Evolutionary conservation across 1,140 invertebrate species (phyloP).

Genomic region (Triops cancriformis): DNA sequence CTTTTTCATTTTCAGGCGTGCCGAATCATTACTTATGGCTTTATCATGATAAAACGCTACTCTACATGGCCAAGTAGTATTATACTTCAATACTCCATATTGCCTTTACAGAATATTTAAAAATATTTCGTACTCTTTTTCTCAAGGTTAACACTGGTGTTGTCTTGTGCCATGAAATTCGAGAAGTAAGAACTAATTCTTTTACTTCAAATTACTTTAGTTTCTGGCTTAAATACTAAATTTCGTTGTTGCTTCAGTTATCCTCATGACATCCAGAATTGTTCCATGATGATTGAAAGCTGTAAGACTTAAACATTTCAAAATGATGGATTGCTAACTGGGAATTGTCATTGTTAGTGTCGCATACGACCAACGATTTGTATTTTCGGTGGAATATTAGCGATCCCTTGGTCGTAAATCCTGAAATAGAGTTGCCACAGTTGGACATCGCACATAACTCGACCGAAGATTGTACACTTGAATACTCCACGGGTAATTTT

Average conservation of each 20-base stretch:
- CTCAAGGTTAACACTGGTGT: constrained; percentile 67
- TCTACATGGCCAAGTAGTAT: constrained; percentile 77
- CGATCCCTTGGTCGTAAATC: constrained; percentile 74
- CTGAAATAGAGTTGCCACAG: constrained; percentile 76
- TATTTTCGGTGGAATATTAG: constrained; percentile 82
- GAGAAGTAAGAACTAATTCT: constrained; percentile 46
- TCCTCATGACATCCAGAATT: constrained; percentile 80
- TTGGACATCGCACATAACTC: constrained; percentile 78
- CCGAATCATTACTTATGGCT: constrained; percentile 87
- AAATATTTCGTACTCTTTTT: background rate
- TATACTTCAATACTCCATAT: constrained; percentile 37
- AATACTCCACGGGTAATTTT: constrained; percentile 61
- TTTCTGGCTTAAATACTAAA: background rate
- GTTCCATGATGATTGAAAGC: constrained; percentile 85
- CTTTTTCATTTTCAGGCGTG: constrained; percentile 42
- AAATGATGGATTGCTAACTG: background rate
- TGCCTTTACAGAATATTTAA: background rate
- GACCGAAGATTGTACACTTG: constrained; percentile 77
- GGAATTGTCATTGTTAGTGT: constrained; percentile 48
- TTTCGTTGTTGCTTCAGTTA: constrained; percentile 41
- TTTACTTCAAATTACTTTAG: background rate
- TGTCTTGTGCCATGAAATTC: constrained; percentile 89
- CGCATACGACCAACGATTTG: constrained; percentile 71
- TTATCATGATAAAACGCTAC: constrained; percentile 77
- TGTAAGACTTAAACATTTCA: constrained; percentile 47